These are phyloP conservation scores for Acanthaster planci DNA, from an alignment of 35 echinoderm and acorn worm species.

Conservation along the genomic window DNA sequence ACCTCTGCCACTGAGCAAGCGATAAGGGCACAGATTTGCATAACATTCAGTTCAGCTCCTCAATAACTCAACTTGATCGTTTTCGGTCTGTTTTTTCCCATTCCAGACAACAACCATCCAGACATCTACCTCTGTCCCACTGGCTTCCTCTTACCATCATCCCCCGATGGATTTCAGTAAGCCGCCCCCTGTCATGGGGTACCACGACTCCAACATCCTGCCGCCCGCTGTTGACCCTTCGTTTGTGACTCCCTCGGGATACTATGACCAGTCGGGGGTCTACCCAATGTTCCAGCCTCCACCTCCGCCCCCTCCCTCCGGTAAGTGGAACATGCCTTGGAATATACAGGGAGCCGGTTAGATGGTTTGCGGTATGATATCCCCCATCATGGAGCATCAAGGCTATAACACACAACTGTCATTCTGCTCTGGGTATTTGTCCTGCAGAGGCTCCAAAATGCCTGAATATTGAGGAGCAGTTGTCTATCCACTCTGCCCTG, in stretches of 20 bases:
- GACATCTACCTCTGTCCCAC: conserved; percentile 12
- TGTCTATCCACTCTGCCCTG: too few species aligned
- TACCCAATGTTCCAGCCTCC: conserved; percentile 24
- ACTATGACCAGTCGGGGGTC: not conserved
- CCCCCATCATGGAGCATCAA: too few species aligned
- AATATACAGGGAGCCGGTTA: not conserved
- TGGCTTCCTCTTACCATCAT: not conserved
- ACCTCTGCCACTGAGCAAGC: too few species aligned
- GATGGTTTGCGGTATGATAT: too few species aligned
- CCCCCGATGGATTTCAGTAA: conserved; percentile 14
- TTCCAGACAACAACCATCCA: not conserved
- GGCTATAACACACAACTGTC: too few species aligned
- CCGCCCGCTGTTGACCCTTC: not conserved
- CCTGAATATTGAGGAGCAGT: too few species aligned
- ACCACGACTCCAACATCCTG: not conserved
- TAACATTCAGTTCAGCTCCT: too few species aligned
- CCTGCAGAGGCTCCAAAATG: too few species aligned
- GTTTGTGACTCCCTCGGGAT: not conserved
- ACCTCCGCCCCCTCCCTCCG: conserved; percentile 51
- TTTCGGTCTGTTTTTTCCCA: not conserved
- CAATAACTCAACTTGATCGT: not conserved
- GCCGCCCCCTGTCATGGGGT: conserved; percentile 8
- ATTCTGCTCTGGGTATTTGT: too few species aligned
- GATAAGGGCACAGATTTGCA: too few species aligned
- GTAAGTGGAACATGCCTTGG: not conserved